A percentile compares a stretch with the other conserved stretches of the same genome.
Conservation (phyloP, 2,797 vertebrate species). For the Melopsittacus undulatus region DNA sequence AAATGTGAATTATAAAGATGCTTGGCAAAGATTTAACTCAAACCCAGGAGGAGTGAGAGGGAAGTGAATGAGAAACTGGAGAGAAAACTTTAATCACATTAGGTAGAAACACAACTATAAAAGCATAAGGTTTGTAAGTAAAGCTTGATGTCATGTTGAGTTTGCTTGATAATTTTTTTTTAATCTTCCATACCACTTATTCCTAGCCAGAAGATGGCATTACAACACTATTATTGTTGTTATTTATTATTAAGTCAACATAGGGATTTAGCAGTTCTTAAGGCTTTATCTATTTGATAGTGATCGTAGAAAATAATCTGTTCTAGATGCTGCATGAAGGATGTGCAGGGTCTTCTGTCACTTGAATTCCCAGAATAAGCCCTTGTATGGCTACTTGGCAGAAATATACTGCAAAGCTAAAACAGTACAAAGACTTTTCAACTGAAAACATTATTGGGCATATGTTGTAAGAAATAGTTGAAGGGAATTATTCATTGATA, state of each 20-base stretch:
- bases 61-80: background rate
- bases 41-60: background rate
- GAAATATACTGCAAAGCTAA: background rate
- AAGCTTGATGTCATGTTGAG: background rate
- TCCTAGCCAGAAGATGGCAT: slow-evolving; percentile 28
- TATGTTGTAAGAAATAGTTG: background rate
- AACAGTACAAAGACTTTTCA: background rate
- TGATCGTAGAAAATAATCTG: background rate
- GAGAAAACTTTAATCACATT: background rate
- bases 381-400: background rate
- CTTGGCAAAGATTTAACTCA: background rate
- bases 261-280: background rate
- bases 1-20: background rate
- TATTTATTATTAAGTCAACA: background rate
- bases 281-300: background rate
- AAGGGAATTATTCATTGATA: background rate
- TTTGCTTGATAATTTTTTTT: background rate
- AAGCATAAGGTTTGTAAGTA: background rate
- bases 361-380: background rate
- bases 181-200: background rate
- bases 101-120: background rate
- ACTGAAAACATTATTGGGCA: background rate
- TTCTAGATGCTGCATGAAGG: background rate
- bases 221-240: background rate
- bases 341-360: background rate